Evolutionary conservation across 2,888 invertebrate genomes (phyloP), one percentile per base, ranked within the genome.

Genomic region (Callosobruchus maculatus): DNA sequence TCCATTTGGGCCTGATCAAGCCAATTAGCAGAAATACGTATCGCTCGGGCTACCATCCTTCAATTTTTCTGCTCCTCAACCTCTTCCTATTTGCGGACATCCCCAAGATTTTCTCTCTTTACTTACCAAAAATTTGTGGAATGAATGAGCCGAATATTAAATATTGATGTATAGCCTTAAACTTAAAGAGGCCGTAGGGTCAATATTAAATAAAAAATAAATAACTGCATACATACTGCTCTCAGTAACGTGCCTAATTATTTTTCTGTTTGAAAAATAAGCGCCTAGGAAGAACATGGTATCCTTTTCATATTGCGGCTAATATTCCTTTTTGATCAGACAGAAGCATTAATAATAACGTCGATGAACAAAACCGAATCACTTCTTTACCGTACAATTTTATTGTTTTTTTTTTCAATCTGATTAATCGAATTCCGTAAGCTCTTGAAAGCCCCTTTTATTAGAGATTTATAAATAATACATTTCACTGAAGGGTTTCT

Each of bases 401-500:
- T 68, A 68, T 68, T 68, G 68, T 68, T 68, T 68, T n/a, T n/a
- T n/a, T n/a, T 22, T 68, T 18, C 68, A 22, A 70, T 72, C 74
- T 76, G 76, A 78, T 76, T 75, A 77, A 77, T 78, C 71, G 76
- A 76, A 74, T 74, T 73, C 69, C 74, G 72, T 75, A 73, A 75
- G 74, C 70, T 72, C 49, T 71, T 75, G 76, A 75, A 71, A 75
- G 77, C 75, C 73, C 75, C 73, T 77, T 77, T 77, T 77, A 77
- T 77, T 76, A 76, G 73, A 76, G 75, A 75, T 75, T 67, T 75
- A 79, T 76, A 76, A 76, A 79, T 79, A 78, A 78, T 75, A 78
- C 77, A 79, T 79, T 76, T 77, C 72, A 71, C 73, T 71, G 69
- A 74, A 72, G 74, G 73, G 74, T 75, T 74, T 75, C 75, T 76